Conservation (phyloP, 37 sponge, comb jelly and placozoan genomes). For the Ianthella basta region DNA sequence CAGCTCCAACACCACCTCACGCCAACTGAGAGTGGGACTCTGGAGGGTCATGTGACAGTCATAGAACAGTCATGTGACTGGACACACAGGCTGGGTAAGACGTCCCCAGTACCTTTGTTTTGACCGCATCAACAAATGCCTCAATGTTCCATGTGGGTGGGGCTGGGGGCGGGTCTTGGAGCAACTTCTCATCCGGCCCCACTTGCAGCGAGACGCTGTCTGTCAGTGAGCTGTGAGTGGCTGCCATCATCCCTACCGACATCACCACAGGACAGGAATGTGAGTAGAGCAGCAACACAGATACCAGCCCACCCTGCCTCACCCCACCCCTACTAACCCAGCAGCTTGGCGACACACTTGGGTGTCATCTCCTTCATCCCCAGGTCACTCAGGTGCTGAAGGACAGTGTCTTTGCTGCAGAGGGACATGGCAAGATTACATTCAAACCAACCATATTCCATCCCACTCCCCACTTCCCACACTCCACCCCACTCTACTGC, state of each 20-base stretch:
- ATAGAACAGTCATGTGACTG: background rate
- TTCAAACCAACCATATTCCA: background rate
- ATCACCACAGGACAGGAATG: background rate
- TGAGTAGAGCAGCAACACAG: constrained; percentile 1
- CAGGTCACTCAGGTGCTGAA: constrained; percentile 83
- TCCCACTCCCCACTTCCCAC: too few species aligned
- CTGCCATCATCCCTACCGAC: constrained; percentile 81
- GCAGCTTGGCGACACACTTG: constrained; percentile 76
- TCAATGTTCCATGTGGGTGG: constrained; percentile 87
- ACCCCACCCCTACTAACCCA: constrained; percentile 51
- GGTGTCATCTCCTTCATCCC: constrained; percentile 65
- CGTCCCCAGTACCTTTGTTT: constrained; percentile 39
- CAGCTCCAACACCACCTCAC: constrained; percentile 88
- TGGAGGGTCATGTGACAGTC: constrained; percentile 18
- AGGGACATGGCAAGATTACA: background rate
- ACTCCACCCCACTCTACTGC: too few species aligned
- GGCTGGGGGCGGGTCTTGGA: constrained; percentile 38
- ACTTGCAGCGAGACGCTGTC: constrained; percentile 78
- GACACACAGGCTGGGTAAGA: background rate
- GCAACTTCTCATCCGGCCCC: constrained; percentile 35
- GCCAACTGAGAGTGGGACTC: constrained; percentile 85
- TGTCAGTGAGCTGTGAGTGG: constrained; percentile 54
- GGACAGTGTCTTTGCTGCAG: constrained; percentile 75
- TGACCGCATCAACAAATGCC: constrained; percentile 72
- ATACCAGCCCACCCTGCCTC: background rate